A percentile compares a stretch with the other conserved stretches of the same genome.
Evolutionary conservation across 2,113 vertebrate species (phyloP).

Genomic region (Lophotis ruficrista): DNA sequence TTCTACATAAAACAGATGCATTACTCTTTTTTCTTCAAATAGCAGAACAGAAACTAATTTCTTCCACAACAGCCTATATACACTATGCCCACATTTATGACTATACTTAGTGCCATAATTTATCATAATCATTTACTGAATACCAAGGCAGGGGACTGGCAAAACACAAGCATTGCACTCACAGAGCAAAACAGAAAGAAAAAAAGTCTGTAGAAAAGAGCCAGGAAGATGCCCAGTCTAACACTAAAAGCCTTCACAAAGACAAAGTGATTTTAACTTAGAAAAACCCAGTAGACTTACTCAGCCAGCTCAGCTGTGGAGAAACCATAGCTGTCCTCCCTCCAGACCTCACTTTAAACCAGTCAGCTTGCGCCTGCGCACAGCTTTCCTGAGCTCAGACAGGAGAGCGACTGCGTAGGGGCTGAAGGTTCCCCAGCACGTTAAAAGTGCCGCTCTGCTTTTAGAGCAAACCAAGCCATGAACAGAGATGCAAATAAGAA

Average conservation of each 20-base stretch:
- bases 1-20: neutral
- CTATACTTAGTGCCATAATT: neutral
- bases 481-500: neutral
- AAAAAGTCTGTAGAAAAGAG: neutral
- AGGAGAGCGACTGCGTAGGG: rapidly evolving
- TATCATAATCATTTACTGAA: neutral
- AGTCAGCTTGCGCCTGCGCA: neutral
- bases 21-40: neutral
- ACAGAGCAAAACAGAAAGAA: neutral
- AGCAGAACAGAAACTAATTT: neutral
- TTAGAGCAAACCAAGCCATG: neutral
- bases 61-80: neutral
- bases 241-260: neutral
- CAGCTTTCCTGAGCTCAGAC: neutral
- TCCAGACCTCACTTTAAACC: neutral
- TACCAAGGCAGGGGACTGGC: neutral
- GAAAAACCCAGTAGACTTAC: neutral
- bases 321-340: neutral
- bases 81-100: neutral
- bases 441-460: neutral
- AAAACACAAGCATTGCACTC: neutral
- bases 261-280: neutral
- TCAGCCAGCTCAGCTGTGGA: neutral
- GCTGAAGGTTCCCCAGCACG: neutral
- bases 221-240: neutral